These are phyloP conservation scores for Diarsia dahlii DNA, from an alignment of 2,888 invertebrate species.

Conservation along the genomic window DNA sequence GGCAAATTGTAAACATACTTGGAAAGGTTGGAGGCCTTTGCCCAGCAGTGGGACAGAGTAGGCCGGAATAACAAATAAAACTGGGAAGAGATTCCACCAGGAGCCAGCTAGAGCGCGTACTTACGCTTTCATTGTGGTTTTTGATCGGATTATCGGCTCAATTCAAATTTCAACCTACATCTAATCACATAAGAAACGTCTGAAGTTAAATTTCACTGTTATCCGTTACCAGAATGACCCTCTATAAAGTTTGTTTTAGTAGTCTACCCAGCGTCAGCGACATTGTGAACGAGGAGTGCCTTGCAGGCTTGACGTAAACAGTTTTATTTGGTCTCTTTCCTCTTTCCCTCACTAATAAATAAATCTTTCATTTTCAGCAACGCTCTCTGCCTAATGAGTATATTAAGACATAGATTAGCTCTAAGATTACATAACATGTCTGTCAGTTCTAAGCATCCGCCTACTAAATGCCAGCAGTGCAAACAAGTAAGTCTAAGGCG, in stretches of 20 bases:
- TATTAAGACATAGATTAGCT: conserved; percentile 90
- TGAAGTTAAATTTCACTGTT: neutral
- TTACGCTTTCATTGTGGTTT: neutral
- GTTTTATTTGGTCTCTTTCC: no score
- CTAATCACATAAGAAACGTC: neutral
- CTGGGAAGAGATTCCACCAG: neutral
- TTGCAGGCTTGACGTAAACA: no score
- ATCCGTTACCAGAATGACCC: neutral
- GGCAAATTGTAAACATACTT: no score
- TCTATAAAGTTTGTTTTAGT: neutral
- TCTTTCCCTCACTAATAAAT: neutral
- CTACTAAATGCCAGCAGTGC: conserved; percentile 84
- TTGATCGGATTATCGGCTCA: neutral
- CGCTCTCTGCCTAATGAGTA: conserved; percentile 88
- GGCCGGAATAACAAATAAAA: neutral
- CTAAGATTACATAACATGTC: conserved; percentile 88
- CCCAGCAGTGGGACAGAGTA: no score
- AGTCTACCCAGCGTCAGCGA: neutral
- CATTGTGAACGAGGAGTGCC: neutral
- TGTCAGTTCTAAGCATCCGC: conserved; percentile 82
- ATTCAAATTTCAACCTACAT: neutral
- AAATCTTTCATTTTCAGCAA: conserved; percentile 83
- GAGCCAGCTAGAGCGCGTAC: neutral
- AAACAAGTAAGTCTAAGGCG: conserved; percentile 80
- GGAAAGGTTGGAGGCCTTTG: no score